phyloP scores from a whole-genome alignment of 2,113 vertebrate species.

The Paradisaea rubra region DNA sequence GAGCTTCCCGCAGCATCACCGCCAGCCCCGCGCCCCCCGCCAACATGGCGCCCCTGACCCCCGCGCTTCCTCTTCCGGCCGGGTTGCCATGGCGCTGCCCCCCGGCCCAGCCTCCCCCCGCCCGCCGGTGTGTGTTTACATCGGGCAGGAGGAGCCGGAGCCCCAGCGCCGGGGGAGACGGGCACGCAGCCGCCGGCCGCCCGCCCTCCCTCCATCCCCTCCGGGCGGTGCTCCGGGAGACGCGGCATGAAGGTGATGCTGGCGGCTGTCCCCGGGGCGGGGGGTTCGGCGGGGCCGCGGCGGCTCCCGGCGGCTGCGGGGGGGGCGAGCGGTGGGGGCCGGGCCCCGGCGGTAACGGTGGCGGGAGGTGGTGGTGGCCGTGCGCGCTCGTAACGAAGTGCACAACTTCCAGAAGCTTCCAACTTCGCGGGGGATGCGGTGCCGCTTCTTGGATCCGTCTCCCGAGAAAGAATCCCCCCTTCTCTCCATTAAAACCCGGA shows the following conservation, averaged over 20 bases:
- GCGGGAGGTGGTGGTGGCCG: background rate
- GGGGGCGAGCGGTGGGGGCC: background rate
- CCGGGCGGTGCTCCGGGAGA: constrained; percentile 5
- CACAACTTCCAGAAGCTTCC: constrained; percentile 43
- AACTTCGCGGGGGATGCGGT: background rate
- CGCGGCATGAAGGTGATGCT: constrained; percentile 54
- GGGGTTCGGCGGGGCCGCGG: background rate
- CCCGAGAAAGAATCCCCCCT: background rate
- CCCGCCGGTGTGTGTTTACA: constrained; percentile 32
- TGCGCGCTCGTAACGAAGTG: background rate
- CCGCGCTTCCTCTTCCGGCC: constrained; percentile 48
- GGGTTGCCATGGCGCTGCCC: constrained; percentile 44
- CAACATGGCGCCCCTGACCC: constrained; percentile 20
- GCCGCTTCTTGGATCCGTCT: background rate
- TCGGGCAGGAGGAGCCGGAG: constrained; percentile 17
- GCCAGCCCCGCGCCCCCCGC: background rate
- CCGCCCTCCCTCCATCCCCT: background rate
- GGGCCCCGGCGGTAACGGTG: background rate
- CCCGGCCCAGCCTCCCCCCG: background rate
- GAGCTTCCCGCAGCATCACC: rapidly evolving
- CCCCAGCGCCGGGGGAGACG: background rate
- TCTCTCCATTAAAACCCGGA: background rate
- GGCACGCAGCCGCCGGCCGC: background rate
- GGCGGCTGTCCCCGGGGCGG: background rate
- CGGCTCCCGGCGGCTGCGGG: background rate